Evolutionary conservation across 2,888 invertebrate genomes (phyloP), one percentile per base, ranked within the genome.

Genomic region (Drosophila quinaria): DNA sequence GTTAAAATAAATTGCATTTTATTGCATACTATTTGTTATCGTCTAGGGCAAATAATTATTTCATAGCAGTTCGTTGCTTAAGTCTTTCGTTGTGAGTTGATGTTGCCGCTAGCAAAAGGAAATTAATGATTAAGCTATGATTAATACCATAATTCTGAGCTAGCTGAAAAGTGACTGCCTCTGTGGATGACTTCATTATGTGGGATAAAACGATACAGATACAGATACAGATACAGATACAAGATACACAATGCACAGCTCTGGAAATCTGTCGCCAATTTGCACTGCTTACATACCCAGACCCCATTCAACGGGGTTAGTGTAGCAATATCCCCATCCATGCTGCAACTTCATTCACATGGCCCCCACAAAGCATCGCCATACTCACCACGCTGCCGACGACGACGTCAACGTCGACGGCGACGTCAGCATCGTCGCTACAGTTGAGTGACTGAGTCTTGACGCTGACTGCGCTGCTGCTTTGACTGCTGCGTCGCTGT

Each of bases 301-400:
- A 82, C 88, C 69, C 78, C 84, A 87, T 81, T 70, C 73, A 61
- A 41, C 68, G 46, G 66, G 68, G 56, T 58, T 56, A 62, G 72
- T 80, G 70, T 75, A 78, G 80, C 81, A 80, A 80, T 64, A 70
- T 70, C 80, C 76, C 73, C 35, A 56, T 80, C 50, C 75, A 81
- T 83, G 89, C 87, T 71, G 85, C 81, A 88, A 88, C 71, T 83
- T 73, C 66, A 78, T 78, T 87, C 73, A 80, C 89, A 87, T 86
- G 74, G 78, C 65, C 62, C 71, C 59, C 68, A 60, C 65, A 61
- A 49, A 67, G 39, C 79, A 42, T 35, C 66, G 9, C 8, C 62
- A 62, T 79, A 74, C 17, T 77, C 75, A 79, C 71, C 56, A 72
- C 65, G 64, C 41, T 35, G 19, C 22, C 50, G 39, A 42, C 50